phyloP scores from a whole-genome alignment of 1,140 invertebrate genomes.

The Tetragnatha versicolor region DNA sequence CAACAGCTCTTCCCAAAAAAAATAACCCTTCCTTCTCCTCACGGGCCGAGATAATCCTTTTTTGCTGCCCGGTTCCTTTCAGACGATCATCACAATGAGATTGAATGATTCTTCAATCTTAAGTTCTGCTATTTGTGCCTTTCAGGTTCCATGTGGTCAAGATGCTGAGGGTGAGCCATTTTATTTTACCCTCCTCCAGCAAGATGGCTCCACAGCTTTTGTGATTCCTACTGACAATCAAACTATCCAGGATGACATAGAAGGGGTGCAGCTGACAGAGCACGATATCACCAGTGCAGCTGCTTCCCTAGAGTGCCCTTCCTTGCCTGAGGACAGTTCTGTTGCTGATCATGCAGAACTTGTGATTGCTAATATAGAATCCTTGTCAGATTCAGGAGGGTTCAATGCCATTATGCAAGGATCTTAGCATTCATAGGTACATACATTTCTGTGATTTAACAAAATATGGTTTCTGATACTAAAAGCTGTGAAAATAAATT shows the following conservation, averaged over 20 bases:
- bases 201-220: constrained; percentile 56
- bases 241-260: constrained; percentile 17
- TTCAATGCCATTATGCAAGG: not conserved
- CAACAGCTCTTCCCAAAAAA: no score
- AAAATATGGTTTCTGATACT: no score
- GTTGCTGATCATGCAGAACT: not conserved
- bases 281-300: constrained; percentile 1
- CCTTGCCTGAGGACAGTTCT: not conserved
- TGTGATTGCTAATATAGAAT: constrained; percentile 21
- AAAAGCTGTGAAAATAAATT: no score
- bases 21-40: no score
- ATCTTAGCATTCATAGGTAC: no score
- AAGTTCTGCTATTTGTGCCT: constrained; percentile 50
- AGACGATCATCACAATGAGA: no score
- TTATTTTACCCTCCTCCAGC: constrained; percentile 56
- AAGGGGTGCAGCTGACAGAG: constrained; percentile 22
- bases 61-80: no score
- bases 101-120: no score
- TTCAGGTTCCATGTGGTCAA: constrained; percentile 62
- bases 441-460: no score
- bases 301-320: not conserved
- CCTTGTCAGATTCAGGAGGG: not conserved
- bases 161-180: constrained; percentile 48
- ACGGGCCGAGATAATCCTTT: no score
- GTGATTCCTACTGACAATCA: constrained; percentile 10